Evolutionary conservation across 2,113 vertebrate species (phyloP).

Genomic region (Hydrolagus affinis): DNA sequence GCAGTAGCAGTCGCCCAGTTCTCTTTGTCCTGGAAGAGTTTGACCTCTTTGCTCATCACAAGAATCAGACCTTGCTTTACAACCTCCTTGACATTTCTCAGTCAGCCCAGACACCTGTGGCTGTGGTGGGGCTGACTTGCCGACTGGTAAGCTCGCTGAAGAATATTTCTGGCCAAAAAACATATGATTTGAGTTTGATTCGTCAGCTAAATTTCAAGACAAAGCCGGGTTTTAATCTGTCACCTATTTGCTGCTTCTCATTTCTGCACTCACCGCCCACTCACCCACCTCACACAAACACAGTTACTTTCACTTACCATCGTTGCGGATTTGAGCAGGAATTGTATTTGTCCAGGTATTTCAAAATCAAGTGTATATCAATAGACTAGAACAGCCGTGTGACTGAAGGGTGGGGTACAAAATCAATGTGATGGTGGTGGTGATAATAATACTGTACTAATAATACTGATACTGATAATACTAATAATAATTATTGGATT

Average conservation of each 20-base stretch:
- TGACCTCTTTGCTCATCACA: conserved; percentile 91
- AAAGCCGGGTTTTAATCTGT: background rate
- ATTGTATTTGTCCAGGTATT: background rate
- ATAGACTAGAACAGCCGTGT: background rate
- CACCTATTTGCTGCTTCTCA: no score
- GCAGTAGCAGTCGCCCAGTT: conserved; percentile 74
- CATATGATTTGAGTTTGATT: background rate
- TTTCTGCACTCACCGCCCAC: no score
- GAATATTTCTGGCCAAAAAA: background rate
- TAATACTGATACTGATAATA: no score
- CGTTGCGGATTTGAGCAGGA: background rate
- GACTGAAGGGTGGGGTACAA: background rate
- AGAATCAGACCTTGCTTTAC: conserved; percentile 92
- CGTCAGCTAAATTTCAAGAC: background rate
- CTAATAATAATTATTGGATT: no score
- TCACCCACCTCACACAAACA: no score
- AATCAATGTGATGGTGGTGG: background rate
- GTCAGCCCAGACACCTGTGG: conserved; percentile 84
- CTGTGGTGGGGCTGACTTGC: conserved; percentile 85
- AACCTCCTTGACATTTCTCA: conserved; percentile 92
- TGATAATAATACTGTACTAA: no score
- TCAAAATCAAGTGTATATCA: background rate
- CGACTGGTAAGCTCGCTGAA: conserved; percentile 67
- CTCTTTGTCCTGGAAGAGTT: conserved; percentile 91
- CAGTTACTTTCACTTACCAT: background rate